Percentiles rank a stretch among this genome's conserved stretches.
Evolutionary conservation across 2,797 vertebrate genomes (phyloP).

Genomic region (Onychomys torridus): DNA sequence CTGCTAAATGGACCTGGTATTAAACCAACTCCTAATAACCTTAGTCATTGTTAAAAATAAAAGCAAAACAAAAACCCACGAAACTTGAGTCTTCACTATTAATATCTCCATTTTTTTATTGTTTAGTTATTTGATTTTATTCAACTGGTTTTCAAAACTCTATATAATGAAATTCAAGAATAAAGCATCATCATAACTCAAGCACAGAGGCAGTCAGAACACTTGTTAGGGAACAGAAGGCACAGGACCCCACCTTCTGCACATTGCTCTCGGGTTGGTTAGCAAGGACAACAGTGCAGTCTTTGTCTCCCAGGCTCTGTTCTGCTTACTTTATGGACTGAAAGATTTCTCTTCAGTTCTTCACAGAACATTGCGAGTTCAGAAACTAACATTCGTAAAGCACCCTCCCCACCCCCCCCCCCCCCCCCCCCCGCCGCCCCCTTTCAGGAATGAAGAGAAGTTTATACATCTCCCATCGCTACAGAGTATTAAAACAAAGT

Average conservation of each 20-base stretch:
- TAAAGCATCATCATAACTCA: constrained; percentile 13
- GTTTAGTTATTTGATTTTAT: constrained; percentile 42
- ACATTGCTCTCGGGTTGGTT: not conserved
- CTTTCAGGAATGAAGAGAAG: not conserved
- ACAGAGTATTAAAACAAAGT: constrained; percentile 26
- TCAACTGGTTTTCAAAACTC: constrained; percentile 12
- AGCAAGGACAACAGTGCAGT: not conserved
- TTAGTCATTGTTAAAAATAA: not conserved
- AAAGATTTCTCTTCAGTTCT: constrained; percentile 41
- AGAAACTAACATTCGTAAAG: constrained; percentile 47
- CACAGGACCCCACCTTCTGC: not conserved
- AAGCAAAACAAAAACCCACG: not conserved
- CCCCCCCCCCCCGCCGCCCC: no score
- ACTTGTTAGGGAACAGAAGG: not conserved
- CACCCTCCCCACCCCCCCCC: not conserved
- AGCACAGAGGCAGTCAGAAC: not conserved
- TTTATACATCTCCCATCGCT: not conserved
- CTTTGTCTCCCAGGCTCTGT: constrained; percentile 4
- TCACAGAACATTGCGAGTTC: constrained; percentile 47
- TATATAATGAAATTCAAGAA: constrained; percentile 4
- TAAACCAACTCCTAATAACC: not conserved
- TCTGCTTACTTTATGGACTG: not conserved
- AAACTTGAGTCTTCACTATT: constrained; percentile 20
- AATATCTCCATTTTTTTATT: not conserved
- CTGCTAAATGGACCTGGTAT: not conserved